These are phyloP conservation scores for Aspiorhynchus laticeps DNA, from an alignment of 2,113 vertebrate species.

Conservation along the genomic window DNA sequence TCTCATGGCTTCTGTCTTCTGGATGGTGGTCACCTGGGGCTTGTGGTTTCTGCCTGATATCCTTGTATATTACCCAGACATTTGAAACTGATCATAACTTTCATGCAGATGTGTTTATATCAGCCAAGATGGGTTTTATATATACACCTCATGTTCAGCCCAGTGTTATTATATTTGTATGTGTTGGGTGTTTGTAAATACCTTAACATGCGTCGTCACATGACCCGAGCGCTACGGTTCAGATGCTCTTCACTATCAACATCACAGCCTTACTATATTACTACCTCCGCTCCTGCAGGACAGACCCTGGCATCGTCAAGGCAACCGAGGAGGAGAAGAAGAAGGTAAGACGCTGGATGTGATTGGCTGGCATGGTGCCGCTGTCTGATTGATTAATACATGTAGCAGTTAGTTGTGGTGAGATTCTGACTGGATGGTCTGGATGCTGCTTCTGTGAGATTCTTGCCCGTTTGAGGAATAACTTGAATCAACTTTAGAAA, in stretches of 20 bases:
- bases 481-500: too few relatives aligned
- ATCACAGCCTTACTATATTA: conserved; percentile 83
- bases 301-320: conserved; percentile 87
- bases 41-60: conserved; percentile 93
- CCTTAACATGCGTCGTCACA: conserved; percentile 82
- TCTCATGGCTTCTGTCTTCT: conserved; percentile 88
- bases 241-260: conserved; percentile 79
- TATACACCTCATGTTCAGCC: not conserved
- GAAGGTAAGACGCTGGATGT: conserved; percentile 75
- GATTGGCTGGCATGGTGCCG: not conserved
- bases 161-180: not conserved
- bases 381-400: not conserved
- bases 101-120: not conserved
- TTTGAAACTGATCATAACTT: not conserved
- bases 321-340: conserved; percentile 89
- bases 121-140: not conserved
- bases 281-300: conserved; percentile 86
- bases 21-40: conserved; percentile 91
- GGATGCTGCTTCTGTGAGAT: not conserved
- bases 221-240: conserved; percentile 67
- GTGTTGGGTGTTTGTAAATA: not conserved
- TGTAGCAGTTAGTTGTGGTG: not conserved
- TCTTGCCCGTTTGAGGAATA: not conserved
- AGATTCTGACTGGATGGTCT: not conserved
- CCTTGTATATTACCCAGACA: conserved; percentile 73